These are phyloP conservation scores for Listronotus oregonensis DNA, from an alignment of 1,140 invertebrate species.

Conservation along the genomic window DNA sequence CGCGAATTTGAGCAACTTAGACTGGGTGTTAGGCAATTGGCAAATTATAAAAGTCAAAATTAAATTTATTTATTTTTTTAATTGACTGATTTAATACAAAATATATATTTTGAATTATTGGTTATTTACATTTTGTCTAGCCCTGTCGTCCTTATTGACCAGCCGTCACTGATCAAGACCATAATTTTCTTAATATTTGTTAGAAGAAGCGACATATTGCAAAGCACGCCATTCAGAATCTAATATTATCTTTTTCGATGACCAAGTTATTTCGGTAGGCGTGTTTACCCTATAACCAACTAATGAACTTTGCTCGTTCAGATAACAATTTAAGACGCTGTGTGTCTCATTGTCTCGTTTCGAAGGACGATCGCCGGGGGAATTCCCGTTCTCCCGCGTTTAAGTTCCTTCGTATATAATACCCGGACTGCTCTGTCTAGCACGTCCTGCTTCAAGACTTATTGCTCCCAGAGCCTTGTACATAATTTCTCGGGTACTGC, in stretches of 20 bases:
- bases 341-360: conserved; percentile 53
- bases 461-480: conserved; percentile 57
- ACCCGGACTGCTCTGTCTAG: conserved; percentile 54
- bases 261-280: conserved; percentile 18
- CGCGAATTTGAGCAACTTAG: too few species aligned
- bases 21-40: too few species aligned
- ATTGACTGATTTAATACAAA: too few species aligned
- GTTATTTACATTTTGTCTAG: too few species aligned
- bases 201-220: too few species aligned
- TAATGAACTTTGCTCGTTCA: conserved; percentile 53
- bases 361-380: conserved; percentile 50
- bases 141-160: too few species aligned
- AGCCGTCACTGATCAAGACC: too few species aligned
- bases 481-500: conserved; percentile 55
- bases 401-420: conserved; percentile 55
- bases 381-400: conserved; percentile 42
- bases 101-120: too few species aligned
- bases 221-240: too few species aligned
- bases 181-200: too few species aligned
- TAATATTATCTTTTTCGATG: not conserved
- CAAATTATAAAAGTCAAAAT: too few species aligned
- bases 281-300: conserved; percentile 29
- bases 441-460: conserved; percentile 53
- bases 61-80: too few species aligned
- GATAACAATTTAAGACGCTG: conserved; percentile 53